A percentile compares a stretch with the other conserved stretches of the same genome.
These are phyloP conservation scores for Hypercompe scribonia DNA, from an alignment of 2,888 invertebrate genomes.

Conservation along the genomic window DNA sequence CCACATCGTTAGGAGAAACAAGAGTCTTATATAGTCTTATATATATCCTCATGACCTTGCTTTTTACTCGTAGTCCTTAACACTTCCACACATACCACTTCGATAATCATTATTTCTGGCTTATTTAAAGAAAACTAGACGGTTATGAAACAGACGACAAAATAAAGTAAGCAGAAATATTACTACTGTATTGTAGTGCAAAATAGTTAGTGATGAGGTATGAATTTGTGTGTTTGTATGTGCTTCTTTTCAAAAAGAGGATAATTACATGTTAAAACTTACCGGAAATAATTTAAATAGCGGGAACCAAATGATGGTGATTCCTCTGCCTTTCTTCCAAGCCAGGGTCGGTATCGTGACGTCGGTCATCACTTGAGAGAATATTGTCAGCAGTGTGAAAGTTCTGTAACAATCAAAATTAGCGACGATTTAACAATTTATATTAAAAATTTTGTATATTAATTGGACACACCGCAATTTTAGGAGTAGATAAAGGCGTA, in stretches of 20 bases:
- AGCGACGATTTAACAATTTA: neutral
- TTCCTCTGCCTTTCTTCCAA: slow-evolving; percentile 86
- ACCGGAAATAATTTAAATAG: slow-evolving; percentile 94
- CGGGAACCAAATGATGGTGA: slow-evolving; percentile 88
- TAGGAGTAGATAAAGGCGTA: too few species aligned
- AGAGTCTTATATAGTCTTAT: too few species aligned
- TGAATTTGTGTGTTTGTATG: neutral
- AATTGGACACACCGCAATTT: too few species aligned
- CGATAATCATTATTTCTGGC: neutral
- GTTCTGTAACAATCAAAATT: slow-evolving; percentile 85
- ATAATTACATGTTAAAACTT: slow-evolving; percentile 55
- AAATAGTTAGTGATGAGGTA: neutral
- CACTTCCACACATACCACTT: neutral
- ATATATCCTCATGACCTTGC: too few species aligned
- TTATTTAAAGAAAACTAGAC: neutral
- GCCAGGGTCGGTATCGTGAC: slow-evolving; percentile 87
- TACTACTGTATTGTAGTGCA: too few species aligned
- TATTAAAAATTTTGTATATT: neutral
- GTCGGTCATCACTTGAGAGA: slow-evolving; percentile 92
- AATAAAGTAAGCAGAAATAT: too few species aligned
- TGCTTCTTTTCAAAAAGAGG: neutral
- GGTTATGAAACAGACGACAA: too few species aligned
- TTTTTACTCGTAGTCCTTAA: neutral
- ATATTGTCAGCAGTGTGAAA: slow-evolving; percentile 90
- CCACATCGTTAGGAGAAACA: too few species aligned